These are phyloP conservation scores for Cranoglanis bouderius DNA, from an alignment of 2,113 vertebrate species.

Conservation along the genomic window DNA sequence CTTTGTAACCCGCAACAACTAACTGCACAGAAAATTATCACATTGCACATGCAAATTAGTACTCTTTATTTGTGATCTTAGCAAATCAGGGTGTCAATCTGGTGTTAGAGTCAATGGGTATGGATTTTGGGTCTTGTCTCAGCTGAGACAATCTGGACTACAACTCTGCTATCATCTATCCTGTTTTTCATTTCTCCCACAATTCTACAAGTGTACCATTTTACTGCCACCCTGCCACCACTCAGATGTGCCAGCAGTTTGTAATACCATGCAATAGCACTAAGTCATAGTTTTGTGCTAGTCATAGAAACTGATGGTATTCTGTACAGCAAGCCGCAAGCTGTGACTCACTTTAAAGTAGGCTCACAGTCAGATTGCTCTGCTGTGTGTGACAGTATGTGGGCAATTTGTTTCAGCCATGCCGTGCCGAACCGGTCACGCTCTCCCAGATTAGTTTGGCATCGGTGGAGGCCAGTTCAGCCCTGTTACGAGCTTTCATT, in stretches of 20 bases:
- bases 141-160: not conserved
- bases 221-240: constrained; percentile 17
- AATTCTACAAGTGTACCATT: constrained; percentile 40
- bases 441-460: constrained; percentile 29
- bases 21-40: not conserved
- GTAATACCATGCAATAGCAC: constrained; percentile 30
- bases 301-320: constrained; percentile 24
- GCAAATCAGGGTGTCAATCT: not conserved
- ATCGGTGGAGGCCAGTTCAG: constrained; percentile 36
- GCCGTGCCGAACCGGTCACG: not conserved
- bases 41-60: not conserved
- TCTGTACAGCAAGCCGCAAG: constrained; percentile 30
- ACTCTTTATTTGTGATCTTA: not conserved
- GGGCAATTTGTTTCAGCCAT: constrained; percentile 38
- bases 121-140: not conserved
- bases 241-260: constrained; percentile 30
- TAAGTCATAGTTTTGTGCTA: constrained; percentile 24
- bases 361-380: constrained; percentile 26
- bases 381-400: constrained; percentile 31
- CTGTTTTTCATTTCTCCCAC: constrained; percentile 1
- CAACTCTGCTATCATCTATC: constrained; percentile 18
- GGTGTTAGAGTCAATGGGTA: not conserved
- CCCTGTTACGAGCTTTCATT: constrained; percentile 41
- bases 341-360: constrained; percentile 30
- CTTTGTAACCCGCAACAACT: not conserved